A percentile compares a stretch with the other conserved stretches of the same genome.
Evolutionary conservation across 2,888 invertebrate species (phyloP).

Genomic region (Phasia obesa): DNA sequence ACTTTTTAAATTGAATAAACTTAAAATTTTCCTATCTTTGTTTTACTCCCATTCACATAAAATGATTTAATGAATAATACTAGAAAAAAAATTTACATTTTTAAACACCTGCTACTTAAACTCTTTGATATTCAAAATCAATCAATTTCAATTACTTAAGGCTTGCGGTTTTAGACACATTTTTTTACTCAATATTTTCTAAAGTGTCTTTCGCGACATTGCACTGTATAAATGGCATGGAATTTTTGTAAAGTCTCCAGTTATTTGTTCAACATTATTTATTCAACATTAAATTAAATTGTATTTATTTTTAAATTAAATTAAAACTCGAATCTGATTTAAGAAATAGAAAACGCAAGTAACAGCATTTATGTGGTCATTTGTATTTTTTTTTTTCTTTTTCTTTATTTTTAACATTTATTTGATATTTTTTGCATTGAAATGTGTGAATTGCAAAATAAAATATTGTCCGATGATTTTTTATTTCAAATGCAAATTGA

Average conservation of each 20-base stretch:
- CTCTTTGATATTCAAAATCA: neutral
- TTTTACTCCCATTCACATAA: too few relatives aligned
- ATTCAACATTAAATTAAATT: neutral
- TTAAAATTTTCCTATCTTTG: too few relatives aligned
- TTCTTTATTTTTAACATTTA: conserved; percentile 4
- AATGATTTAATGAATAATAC: too few relatives aligned
- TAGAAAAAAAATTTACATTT: too few relatives aligned
- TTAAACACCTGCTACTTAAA: conserved; percentile 16
- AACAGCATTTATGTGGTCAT: conserved; percentile 58
- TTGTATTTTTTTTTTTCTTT: conserved; percentile 1
- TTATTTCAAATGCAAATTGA: conserved; percentile 64
- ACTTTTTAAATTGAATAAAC: too few relatives aligned
- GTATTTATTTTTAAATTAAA: conserved; percentile 33
- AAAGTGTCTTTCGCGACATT: conserved; percentile 13
- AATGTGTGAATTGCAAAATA: conserved; percentile 56
- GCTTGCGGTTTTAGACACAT: conserved; percentile 15
- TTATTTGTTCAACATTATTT: conserved; percentile 6
- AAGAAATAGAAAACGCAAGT: conserved; percentile 2
- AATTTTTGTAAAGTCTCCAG: neutral
- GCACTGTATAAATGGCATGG: conserved; percentile 3
- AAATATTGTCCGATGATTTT: conserved; percentile 58
- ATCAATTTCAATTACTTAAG: conserved; percentile 17
- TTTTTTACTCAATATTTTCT: neutral
- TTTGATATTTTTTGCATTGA: conserved; percentile 17
- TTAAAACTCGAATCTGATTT: conserved; percentile 35